Base-by-base conservation (phyloP, 1,140 invertebrate species). In the Pseudomyrmex dendroicus region DNA sequence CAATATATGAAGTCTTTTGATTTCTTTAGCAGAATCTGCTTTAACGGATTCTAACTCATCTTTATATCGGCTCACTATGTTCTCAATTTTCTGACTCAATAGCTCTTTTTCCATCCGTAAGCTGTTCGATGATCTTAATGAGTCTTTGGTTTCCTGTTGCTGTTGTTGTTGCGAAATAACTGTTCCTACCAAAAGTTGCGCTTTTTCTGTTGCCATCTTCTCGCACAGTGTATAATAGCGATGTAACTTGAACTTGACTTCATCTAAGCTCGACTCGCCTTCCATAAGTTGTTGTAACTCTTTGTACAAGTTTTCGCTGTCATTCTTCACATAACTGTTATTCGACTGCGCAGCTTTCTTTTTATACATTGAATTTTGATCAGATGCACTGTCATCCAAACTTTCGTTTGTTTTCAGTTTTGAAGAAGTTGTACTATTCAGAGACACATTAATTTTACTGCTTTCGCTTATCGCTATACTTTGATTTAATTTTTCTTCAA, bases 401-500 rank as follows among this genome's bases (percentile, higher is more conserved):
- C 66, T 64, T n/a, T 48, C 66, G 9, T 83, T 78, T 0, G 13
- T 25, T 25, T 88, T 66, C 5, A 48, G 12, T 0, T 61, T 7
- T 15, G 77, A 59, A 52, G 57, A 59, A 57, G 70, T 13, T 1
- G 52, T 67, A 15, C 48, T 66, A 15, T 88, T 86, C 7, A 57
- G 1, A 20, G 80, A 86, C n/a, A 17, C 57, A 0, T 85, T 83
- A 0, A 17, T 3, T 56, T 54, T 84, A 48, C 54, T 93, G 2
- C 92, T 95, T 8, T 95, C 95, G 46, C 93, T 94, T 1, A 95
- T 93, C 0, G 87, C 90, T 0, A 96, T 91, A 1, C 94, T 94
- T 68, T 96, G 95, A 22, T 93, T 95, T 0, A 96, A 91, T 63
- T 95, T 92, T 77, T 95, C 94, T 46, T 96, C 95, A 17, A 97